phyloP scores from a whole-genome alignment of 2,113 vertebrate species.

The Piaya cayana region DNA sequence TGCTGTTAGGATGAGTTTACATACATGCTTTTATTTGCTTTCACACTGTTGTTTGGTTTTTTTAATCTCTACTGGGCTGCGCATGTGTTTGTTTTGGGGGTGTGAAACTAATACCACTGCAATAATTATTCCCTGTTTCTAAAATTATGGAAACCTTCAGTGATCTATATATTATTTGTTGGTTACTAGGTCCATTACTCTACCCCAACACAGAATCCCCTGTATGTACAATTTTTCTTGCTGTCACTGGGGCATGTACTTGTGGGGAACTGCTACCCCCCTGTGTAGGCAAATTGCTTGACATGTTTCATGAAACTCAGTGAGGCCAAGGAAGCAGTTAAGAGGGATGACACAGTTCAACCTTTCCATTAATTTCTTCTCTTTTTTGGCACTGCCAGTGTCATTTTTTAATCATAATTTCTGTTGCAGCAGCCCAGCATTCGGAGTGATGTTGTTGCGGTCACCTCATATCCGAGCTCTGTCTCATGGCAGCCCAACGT shows the following conservation, averaged over 20 bases:
- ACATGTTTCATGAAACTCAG: neutral
- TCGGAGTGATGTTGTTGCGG: constrained; percentile 16
- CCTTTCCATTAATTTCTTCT: neutral
- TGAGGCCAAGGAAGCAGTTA: neutral
- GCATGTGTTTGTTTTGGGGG: neutral
- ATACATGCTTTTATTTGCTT: neutral
- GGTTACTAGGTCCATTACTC: neutral
- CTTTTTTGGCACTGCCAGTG: neutral
- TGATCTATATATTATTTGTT: neutral
- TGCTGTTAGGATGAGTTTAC: neutral
- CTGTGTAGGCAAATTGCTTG: neutral
- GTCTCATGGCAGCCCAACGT: constrained; percentile 5
- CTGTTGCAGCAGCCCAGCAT: neutral
- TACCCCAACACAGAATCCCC: neutral
- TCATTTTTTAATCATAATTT: constrained; percentile 1
- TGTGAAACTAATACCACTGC: accelerated
- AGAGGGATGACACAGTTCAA: neutral
- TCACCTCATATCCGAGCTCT: constrained; percentile 10
- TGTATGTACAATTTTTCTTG: neutral
- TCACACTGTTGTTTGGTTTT: neutral
- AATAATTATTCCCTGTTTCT: neutral
- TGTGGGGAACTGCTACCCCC: neutral
- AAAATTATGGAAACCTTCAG: neutral
- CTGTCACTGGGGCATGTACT: accelerated
- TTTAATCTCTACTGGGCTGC: neutral